Conservation (phyloP, 1,140 invertebrate species). For the Tetragnatha versicolor region DNA sequence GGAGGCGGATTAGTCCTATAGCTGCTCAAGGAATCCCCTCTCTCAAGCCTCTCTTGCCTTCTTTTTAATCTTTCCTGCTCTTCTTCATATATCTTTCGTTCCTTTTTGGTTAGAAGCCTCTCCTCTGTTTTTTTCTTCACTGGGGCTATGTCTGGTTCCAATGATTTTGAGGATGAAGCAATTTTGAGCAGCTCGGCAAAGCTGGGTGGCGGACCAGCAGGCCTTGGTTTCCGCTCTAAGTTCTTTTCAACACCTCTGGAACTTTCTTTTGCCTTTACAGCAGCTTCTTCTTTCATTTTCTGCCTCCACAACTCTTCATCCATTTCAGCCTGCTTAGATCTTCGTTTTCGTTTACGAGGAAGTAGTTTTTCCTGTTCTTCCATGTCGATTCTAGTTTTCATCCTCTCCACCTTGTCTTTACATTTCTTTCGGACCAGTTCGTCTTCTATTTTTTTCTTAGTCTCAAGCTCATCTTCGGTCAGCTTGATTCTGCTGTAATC, state of each 20-base stretch:
- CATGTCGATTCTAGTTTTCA: constrained; percentile 64
- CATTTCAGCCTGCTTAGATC: constrained; percentile 61
- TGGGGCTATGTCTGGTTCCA: constrained; percentile 75
- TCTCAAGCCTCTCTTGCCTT: constrained; percentile 33
- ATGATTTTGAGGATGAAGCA: constrained; percentile 83
- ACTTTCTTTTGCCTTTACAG: not conserved
- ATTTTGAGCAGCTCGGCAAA: constrained; percentile 64
- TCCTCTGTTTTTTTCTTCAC: constrained; percentile 69
- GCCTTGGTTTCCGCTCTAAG: not conserved
- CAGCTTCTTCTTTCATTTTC: not conserved
- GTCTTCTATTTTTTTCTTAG: constrained; percentile 53
- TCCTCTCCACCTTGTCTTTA: constrained; percentile 67
- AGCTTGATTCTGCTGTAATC: constrained; percentile 79
- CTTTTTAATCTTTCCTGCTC: constrained; percentile 41
- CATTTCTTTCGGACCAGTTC: constrained; percentile 55
- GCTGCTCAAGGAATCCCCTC: not conserved
- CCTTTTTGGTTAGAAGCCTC: constrained; percentile 77
- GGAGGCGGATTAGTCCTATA: not conserved
- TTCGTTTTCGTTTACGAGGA: constrained; percentile 74
- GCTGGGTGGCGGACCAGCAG: constrained; percentile 56
- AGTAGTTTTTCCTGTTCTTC: constrained; percentile 76
- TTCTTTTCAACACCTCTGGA: not conserved
- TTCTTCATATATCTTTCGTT: constrained; percentile 72
- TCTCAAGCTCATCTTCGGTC: constrained; percentile 69
- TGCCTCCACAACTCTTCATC: not conserved